Evolutionary conservation across 2,113 vertebrate genomes (phyloP), one percentile per base, ranked within the genome.

Genomic region (Apaloderma vittatum): DNA sequence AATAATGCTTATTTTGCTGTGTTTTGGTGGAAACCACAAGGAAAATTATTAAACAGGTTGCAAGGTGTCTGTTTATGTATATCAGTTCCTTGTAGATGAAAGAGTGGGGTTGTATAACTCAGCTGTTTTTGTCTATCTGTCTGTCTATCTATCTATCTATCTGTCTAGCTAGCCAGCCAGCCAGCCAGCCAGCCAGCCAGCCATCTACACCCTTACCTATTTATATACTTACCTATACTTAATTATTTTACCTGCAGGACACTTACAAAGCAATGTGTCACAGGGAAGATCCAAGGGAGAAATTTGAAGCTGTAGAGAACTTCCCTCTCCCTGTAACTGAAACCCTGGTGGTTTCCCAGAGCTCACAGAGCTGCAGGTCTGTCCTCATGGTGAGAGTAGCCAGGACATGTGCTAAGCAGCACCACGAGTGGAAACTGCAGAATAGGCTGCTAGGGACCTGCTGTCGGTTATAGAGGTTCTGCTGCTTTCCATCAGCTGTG

Each of bases 61-160:
- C 0, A 1, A 23, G 34, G 20, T 29, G 12, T 45, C 12, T 8
- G 13, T 2, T 34, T 55, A 7, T 29, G 21, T 24, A 1, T 17
- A 14, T 24, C 48, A 11, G 9, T 51, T 91, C 70, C 34, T 36
- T 40, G 16, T 15, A 29, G 45, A n/a, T 81, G 54, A 30, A 34
- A 32, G n/a, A 54, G n/a, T 19, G 52, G 52, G 29, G 27, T 3
- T 43, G n/a, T 21, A 13, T 12, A 34, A 76, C 27, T 73, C 57
- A 36, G 27, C 61, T 37, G 6, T 43, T 51, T n/a, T 24, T 19
- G 4, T 21, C 51, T 2, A 29, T 19, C 32, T 1, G 6, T 5
- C 8, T 2, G 20, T 12, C 30, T 20, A 2, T 30, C 21, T n/a
- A 11, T 7, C 27, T 15, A 32, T 0, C 0, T 1, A 2, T 34